Evolutionary conservation across 1,140 invertebrate genomes (phyloP).

Genomic region (Sitophilus oryzae): DNA sequence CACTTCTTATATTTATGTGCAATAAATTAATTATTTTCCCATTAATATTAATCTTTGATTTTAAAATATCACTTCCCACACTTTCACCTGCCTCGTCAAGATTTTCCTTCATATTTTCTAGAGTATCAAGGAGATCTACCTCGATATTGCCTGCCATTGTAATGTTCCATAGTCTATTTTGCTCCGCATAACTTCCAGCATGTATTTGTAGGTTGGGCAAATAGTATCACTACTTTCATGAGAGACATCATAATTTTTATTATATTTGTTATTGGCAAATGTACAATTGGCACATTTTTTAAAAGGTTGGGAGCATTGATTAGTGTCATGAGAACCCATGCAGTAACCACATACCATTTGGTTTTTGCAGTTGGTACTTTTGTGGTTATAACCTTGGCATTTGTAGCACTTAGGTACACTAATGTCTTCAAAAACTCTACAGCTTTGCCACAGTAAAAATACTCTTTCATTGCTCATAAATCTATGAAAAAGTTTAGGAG

Average conservation of each 20-base stretch:
- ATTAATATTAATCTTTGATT: no score
- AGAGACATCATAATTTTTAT: not conserved
- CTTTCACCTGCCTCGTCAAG: not conserved
- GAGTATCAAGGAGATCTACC: not conserved
- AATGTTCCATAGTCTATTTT: slow-evolving; percentile 3
- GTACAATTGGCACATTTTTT: no score
- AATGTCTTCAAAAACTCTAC: not conserved
- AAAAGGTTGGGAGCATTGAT: no score
- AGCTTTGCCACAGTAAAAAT: not conserved
- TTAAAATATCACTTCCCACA: not conserved
- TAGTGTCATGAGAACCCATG: no score
- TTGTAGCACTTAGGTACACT: not conserved
- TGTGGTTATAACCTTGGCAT: not conserved
- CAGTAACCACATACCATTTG: no score
- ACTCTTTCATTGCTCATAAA: not conserved
- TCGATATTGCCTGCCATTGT: not conserved
- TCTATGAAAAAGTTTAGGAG: not conserved
- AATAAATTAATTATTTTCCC: no score
- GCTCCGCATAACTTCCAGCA: not conserved
- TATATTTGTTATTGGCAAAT: not conserved
- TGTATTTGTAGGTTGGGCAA: not conserved
- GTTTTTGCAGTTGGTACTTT: not conserved
- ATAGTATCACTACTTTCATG: not conserved
- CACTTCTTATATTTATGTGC: slow-evolving; percentile 5
- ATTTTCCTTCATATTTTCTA: not conserved